Conservation (phyloP, 2,888 invertebrate genomes). For the Drosophila mayaguana region DNA sequence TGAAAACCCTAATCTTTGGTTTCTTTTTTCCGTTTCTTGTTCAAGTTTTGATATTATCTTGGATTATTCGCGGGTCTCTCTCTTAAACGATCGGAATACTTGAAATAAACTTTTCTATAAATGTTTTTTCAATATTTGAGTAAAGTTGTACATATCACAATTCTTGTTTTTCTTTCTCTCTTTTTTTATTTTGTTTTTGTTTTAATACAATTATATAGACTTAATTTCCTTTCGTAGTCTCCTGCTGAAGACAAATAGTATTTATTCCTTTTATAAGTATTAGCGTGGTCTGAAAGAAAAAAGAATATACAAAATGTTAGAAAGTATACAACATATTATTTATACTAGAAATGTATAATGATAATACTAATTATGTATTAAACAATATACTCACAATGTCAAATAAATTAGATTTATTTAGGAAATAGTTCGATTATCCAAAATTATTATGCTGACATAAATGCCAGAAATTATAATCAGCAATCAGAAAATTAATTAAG, state of each 20-base stretch:
- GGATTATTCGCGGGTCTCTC: constrained; percentile 39
- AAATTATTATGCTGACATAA: neutral
- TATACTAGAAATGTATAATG: no score
- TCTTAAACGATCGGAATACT: constrained; percentile 33
- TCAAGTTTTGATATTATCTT: constrained; percentile 21
- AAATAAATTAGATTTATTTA: neutral
- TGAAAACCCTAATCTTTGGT: constrained; percentile 74
- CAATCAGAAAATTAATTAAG: neutral
- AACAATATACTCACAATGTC: neutral
- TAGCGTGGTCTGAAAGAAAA: constrained; percentile 66
- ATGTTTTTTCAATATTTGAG: constrained; percentile 75
- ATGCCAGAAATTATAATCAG: neutral
- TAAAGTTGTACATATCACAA: constrained; percentile 81
- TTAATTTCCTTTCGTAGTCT: constrained; percentile 57
- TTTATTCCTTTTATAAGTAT: constrained; percentile 36
- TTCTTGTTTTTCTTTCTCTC: constrained; percentile 52
- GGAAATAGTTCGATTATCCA: neutral
- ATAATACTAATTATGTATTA: no score
- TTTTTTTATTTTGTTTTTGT: constrained; percentile 16
- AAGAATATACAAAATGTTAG: neutral
- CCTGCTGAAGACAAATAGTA: constrained; percentile 58
- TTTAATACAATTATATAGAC: constrained; percentile 60
- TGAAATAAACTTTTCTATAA: constrained; percentile 64
- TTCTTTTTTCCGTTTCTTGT: constrained; percentile 14
- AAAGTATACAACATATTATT: no score